Base-by-base conservation (phyloP, 2,888 invertebrate genomes). In the Lycia hirtaria region DNA sequence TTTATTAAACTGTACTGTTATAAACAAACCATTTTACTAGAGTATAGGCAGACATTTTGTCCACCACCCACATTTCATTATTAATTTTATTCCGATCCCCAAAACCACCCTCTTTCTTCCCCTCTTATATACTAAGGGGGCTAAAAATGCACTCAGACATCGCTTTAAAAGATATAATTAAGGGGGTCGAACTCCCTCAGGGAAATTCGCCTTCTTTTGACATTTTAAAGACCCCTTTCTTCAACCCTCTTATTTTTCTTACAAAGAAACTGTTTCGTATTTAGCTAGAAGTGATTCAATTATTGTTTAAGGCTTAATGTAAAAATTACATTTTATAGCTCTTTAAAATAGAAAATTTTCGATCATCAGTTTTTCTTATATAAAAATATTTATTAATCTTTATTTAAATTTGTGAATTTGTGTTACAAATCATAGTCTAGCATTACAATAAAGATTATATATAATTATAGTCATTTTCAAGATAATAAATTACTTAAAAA, bases 81-180 rank as follows among this genome's bases (percentile, higher is more conserved):
- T 62, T 64, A 64, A 64, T 67, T 64, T 61, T 67, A 66, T 63
- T 63, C 48, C 62, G 65, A 67, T 63, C 65, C 73, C 61, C 51
- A 64, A 68, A 73, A 67, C 56, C 68, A 69, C 70, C 75, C 71
- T 71, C 59, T 44, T 64, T 64, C 57, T 62, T 64, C 73, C 80
- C 78, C 74, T 69, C 53, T 73, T 75, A 78, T 80, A 62, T 78
- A 81, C 71, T 58, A 62, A 80, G 78, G 65, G 81, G 72, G 80
- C 82, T 85, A 91, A 91, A 91, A 91, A 91, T 91, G 88, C 87
- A 90, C 85, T 88, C 87, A 85, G 86, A 87, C 88, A 83, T 87
- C 82, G 86, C 88, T 89, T 90, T 91, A 88, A 88, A 90, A 91
- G 87, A 90, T 90, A 88, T 91, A 91, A 91, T 91, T 90, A 89